Evolutionary conservation across 2,888 invertebrate species (phyloP), one percentile per base, ranked within the genome.

Genomic region (Drosophila stalkeri): DNA sequence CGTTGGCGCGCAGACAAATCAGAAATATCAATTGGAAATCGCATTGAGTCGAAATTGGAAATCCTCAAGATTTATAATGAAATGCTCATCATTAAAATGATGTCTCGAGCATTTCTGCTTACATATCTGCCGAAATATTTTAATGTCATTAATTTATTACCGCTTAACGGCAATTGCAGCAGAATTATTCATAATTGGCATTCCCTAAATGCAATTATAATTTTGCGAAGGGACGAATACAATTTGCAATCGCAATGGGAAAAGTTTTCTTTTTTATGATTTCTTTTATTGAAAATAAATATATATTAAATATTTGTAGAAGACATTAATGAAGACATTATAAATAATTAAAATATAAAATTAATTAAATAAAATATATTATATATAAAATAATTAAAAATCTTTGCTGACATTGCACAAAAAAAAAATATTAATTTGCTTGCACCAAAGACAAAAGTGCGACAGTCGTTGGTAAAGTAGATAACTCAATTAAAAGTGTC

Each of bases 81-180:
- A 81, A 81, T 69, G 62, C 59, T 74, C 77, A 71, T 80, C 81
- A 76, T 72, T 81, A 69, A 81, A 63, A 51, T 49, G 23, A 44
- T 69, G 49, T 31, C 49, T 12, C 43, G 3, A 14, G 63, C 60
- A 18, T 11, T 31, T 31, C 35, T 49, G 46, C 49, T 57, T 16
- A 27, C 46, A 46, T 59, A 14, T 52, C 33, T 63, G 78, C 87
- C 80, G 70, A 89, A 83, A 73, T 72, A 75, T 81, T 74, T 80
- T 74, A 81, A 86, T 86, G 67, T 64, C 75, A 86, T 89, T 86
- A 64, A 81, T 78, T 83, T 81, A 79, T 80, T 86, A 74, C 69
- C 66, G 70, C 68, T 80, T 72, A 75, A 75, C 62, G 66, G 63
- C 72, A 63, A 52, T 74, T 66, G 43, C 64, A 39, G 37, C 51